A percentile compares a stretch with the other conserved stretches of the same genome.
Evolutionary conservation across 2,888 invertebrate genomes (phyloP).

Genomic region (Phaonia tiefii): DNA sequence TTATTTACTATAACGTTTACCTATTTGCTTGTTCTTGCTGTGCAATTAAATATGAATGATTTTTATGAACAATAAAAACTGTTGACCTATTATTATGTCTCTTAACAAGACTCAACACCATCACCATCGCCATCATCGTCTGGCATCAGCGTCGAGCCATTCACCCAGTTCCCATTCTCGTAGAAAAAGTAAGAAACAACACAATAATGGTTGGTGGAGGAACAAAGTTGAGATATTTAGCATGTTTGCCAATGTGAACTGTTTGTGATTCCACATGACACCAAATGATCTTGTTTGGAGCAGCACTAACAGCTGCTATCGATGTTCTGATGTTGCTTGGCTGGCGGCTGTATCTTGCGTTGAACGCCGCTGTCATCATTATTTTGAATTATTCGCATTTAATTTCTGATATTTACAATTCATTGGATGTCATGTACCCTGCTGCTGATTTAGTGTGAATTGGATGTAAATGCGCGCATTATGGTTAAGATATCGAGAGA

Average conservation of each 20-base stretch:
- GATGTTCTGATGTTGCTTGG: background rate
- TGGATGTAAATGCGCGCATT: no score
- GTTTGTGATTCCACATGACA: no score
- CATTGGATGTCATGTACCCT: background rate
- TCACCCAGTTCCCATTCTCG: background rate
- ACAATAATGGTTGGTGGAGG: background rate
- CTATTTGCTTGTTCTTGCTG: no score
- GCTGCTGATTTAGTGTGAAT: no score
- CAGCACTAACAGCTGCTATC: background rate
- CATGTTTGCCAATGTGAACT: background rate
- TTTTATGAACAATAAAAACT: no score
- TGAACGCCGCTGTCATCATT: background rate
- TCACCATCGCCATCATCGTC: background rate
- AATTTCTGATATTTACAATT: background rate
- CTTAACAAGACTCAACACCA: background rate
- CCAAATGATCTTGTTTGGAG: no score
- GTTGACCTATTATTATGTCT: no score
- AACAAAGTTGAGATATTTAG: background rate
- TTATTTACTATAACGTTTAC: no score
- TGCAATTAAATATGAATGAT: no score
- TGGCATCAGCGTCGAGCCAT: no score
- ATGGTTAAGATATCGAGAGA: no score
- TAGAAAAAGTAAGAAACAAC: background rate
- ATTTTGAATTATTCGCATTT: constrained; percentile 10
- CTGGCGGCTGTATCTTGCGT: background rate